phyloP scores from a whole-genome alignment of 2,888 invertebrate species.

The Sarcophaga variegata region DNA sequence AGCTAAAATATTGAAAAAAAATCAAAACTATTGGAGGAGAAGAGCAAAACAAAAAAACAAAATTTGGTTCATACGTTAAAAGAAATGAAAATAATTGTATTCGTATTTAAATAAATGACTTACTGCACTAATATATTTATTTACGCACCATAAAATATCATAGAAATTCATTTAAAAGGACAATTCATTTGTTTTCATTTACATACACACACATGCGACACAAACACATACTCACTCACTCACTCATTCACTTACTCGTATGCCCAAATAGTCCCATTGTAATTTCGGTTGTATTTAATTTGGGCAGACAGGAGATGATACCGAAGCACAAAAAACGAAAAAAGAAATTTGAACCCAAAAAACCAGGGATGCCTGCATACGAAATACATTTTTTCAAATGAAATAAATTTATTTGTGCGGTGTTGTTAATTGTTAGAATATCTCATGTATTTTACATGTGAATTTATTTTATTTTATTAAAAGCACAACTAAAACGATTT shows the following conservation, averaged over 20 bases:
- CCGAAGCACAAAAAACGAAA: neutral
- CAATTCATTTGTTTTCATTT: slow-evolving; percentile 68
- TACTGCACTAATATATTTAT: slow-evolving; percentile 70
- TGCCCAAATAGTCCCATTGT: slow-evolving; percentile 1
- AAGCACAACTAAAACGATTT: slow-evolving; percentile 31
- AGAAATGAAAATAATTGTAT: slow-evolving; percentile 60
- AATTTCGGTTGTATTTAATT: slow-evolving; percentile 30
- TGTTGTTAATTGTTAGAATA: slow-evolving; percentile 46
- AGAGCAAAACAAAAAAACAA: neutral
- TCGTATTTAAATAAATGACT: slow-evolving; percentile 68
- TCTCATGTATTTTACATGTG: slow-evolving; percentile 28
- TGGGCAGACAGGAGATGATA: slow-evolving; percentile 48
- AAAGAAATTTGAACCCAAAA: neutral
- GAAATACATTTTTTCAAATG: slow-evolving; percentile 42
- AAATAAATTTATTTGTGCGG: slow-evolving; percentile 62
- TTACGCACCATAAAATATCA: slow-evolving; percentile 69
- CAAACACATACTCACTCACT: neutral
- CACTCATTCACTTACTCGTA: neutral
- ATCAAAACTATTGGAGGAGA: too few species aligned
- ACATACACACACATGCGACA: slow-evolving; percentile 55
- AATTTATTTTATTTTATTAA: slow-evolving; percentile 2
- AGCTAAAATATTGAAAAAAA: too few species aligned
- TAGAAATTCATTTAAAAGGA: slow-evolving; percentile 66
- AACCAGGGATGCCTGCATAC: slow-evolving; percentile 20
- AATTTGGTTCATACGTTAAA: neutral